These are phyloP conservation scores for Anhinga rufa DNA, from an alignment of 2,113 vertebrate genomes.

Conservation along the genomic window DNA sequence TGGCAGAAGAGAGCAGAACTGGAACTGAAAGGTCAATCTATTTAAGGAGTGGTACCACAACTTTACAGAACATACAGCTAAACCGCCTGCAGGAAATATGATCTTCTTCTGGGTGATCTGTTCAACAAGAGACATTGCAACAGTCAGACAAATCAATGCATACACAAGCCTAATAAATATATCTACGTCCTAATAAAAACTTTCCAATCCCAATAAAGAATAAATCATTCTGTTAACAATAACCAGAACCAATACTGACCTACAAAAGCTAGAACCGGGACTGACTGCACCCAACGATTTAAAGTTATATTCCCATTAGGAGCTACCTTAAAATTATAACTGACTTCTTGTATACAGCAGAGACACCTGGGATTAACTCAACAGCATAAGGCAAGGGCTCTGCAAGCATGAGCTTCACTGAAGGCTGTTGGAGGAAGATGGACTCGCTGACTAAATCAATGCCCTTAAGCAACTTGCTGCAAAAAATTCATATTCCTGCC, in stretches of 20 bases:
- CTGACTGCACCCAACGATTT: neutral
- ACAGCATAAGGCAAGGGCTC: neutral
- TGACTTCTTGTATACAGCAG: neutral
- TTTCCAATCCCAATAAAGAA: neutral
- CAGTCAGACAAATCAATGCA: neutral
- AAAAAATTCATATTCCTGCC: neutral
- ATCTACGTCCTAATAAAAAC: neutral
- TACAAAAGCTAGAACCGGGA: neutral
- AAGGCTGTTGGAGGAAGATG: neutral
- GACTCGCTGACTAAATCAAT: neutral
- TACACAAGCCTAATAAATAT: neutral
- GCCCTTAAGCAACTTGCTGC: neutral
- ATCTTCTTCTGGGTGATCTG: neutral
- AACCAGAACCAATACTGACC: neutral
- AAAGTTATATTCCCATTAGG: neutral
- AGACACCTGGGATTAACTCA: neutral
- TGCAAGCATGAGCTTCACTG: neutral
- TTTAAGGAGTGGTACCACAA: neutral
- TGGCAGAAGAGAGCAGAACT: constrained; percentile 7
- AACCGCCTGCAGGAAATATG: neutral
- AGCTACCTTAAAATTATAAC: neutral
- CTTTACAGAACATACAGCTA: neutral
- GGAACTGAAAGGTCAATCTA: constrained; percentile 4
- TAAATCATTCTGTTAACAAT: neutral
- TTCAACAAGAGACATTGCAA: neutral